These are phyloP conservation scores for Mus pahari DNA, from an alignment of 2,113 vertebrate species.

Conservation along the genomic window DNA sequence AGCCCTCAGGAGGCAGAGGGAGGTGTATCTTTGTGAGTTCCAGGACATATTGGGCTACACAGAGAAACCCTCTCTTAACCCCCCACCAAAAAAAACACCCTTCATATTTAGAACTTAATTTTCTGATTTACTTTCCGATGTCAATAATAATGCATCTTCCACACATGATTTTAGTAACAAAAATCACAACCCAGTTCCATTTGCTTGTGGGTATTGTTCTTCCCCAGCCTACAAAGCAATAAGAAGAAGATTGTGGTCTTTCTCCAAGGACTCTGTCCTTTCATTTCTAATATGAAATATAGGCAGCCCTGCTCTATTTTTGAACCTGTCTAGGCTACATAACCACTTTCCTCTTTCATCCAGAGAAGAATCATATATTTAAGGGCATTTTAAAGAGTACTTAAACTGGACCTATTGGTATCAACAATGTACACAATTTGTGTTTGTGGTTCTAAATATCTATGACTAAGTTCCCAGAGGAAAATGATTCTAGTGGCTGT, in stretches of 20 bases:
- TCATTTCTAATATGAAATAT: slow-evolving; percentile 28
- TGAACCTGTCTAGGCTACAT: neutral
- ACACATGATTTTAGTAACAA: slow-evolving; percentile 49
- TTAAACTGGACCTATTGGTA: neutral
- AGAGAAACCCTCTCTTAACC: neutral
- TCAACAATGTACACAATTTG: slow-evolving; percentile 7
- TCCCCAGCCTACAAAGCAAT: slow-evolving; percentile 17
- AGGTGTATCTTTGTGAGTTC: neutral
- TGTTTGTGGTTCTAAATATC: slow-evolving; percentile 33
- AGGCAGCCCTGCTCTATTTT: slow-evolving; percentile 27
- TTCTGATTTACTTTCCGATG: slow-evolving; percentile 38
- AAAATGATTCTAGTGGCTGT: neutral
- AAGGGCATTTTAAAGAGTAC: slow-evolving; percentile 15
- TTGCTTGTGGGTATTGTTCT: neutral
- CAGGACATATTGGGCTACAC: neutral
- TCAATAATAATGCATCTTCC: slow-evolving; percentile 9
- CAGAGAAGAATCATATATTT: slow-evolving; percentile 25
- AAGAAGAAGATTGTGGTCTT: slow-evolving; percentile 46
- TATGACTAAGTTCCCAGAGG: slow-evolving; percentile 38
- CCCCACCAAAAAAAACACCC: neutral
- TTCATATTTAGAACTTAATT: slow-evolving; percentile 61
- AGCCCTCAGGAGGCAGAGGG: neutral
- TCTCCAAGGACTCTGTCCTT: slow-evolving; percentile 31
- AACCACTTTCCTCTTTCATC: slow-evolving; percentile 40
- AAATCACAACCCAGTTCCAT: slow-evolving; percentile 16